Base-by-base conservation (phyloP, 2,888 invertebrate species). In the Perizoma affinitatum region DNA sequence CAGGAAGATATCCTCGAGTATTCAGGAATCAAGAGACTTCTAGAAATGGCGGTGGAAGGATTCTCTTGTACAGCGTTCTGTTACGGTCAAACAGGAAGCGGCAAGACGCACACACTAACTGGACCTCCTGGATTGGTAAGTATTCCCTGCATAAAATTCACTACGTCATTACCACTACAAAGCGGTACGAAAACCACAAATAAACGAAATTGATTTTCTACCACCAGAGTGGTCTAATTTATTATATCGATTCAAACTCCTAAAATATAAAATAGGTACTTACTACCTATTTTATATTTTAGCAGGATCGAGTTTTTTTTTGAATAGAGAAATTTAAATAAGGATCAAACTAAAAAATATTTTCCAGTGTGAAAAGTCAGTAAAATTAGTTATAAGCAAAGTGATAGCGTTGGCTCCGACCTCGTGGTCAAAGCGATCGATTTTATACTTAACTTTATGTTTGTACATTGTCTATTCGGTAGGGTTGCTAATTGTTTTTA, bases 61-160 rank as follows among this genome's bases (percentile, higher is more conserved):
- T 98, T 98, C 84, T 96, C 97, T 38, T 97, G 98, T 79, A 98
- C 98, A 0, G 97, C 96, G 35, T 97, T 98, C 87, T 98, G 98
- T 80, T 98, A 98, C 87, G 98, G 98, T 1, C 98, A 98, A 90
- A 98, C 98, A 0, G 98, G 98, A 46, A 98, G 98, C 70, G 98
- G 98, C 5, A 98, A 98, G 90, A 98, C 98, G 0, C 98, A 98
- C 82, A 98, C 98, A 0, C 94, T 98, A 57, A 98, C 98, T 0
- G 98, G 98, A 66, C 97, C 97, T 8, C 97, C 97, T 0, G 96
- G 96, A 72, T 87, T 97, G 92, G 97, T 97, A 84, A 92, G 93
- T 81, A 38, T 38, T 38, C 0, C 7, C 7, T 6, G 38, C 7
- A 4, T 38, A 6, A 38, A 7, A 5, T 6, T 38, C 4, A 38